phyloP scores from a whole-genome alignment of 2,113 vertebrate genomes.

The Pseudorhombus dupliciocellatus region DNA sequence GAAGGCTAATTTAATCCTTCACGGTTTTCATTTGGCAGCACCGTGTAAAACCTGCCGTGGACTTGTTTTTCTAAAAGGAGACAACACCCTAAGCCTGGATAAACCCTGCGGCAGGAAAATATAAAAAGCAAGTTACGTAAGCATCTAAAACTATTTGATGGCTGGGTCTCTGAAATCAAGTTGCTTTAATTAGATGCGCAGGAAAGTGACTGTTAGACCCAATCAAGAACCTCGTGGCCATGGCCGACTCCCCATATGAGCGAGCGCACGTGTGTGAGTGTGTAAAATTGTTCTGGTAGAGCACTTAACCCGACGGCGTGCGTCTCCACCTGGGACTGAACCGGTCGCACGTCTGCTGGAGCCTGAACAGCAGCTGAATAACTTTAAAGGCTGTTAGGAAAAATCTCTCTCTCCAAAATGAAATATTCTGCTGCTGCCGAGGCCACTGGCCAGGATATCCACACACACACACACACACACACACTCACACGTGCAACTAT shows the following conservation, averaged over 20 bases:
- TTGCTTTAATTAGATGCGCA: slow-evolving; percentile 75
- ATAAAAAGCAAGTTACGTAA: slow-evolving; percentile 38
- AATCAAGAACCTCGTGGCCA: slow-evolving; percentile 59
- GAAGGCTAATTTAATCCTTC: slow-evolving; percentile 29
- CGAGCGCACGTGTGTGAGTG: slow-evolving; percentile 23
- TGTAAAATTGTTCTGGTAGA: slow-evolving; percentile 60
- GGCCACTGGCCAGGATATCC: slow-evolving; percentile 40
- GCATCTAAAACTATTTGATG: slow-evolving; percentile 35
- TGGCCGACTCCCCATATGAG: slow-evolving; percentile 38
- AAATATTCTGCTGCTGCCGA: slow-evolving; percentile 50
- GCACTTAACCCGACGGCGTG: slow-evolving; percentile 66
- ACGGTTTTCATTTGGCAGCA: slow-evolving; percentile 7
- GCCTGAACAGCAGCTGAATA: slow-evolving; percentile 56
- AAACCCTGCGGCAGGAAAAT: slow-evolving; percentile 18
- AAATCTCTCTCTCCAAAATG: slow-evolving; percentile 28
- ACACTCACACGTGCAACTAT: slow-evolving; percentile 23
- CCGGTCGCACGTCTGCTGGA: slow-evolving; percentile 36
- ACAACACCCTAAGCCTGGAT: slow-evolving; percentile 7
- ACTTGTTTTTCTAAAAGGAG: slow-evolving; percentile 25
- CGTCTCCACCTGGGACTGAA: slow-evolving; percentile 59
- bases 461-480: slow-evolving; percentile 1
- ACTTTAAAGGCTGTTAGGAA: slow-evolving; percentile 61
- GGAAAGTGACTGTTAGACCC: slow-evolving; percentile 67
- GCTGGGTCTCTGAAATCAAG: slow-evolving; percentile 47
- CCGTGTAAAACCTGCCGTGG: slow-evolving; percentile 24